These are phyloP conservation scores for Pachyramphus minor DNA, from an alignment of 2,113 vertebrate species.

Conservation along the genomic window DNA sequence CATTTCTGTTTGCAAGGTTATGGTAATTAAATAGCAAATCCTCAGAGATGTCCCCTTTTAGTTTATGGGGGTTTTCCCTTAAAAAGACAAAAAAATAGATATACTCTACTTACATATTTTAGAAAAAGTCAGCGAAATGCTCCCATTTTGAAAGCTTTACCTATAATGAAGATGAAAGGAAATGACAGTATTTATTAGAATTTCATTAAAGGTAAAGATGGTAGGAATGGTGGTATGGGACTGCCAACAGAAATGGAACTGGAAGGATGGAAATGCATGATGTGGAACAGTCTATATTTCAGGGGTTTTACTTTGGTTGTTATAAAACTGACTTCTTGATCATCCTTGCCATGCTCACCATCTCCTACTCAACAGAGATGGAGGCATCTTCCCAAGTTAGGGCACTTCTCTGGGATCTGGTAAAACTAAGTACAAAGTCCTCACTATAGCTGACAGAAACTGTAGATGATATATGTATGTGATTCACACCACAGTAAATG, in stretches of 20 bases:
- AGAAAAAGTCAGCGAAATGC: not conserved
- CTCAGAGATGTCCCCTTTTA: not conserved
- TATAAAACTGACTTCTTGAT: not conserved
- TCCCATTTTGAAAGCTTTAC: not conserved
- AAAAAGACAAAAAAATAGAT: not conserved
- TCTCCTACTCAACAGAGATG: not conserved
- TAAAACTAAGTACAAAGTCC: not conserved
- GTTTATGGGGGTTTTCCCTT: accelerated
- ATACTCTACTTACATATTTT: not conserved
- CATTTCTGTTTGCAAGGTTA: not conserved
- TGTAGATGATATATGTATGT: accelerated
- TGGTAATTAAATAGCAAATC: not conserved
- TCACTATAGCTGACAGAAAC: not conserved
- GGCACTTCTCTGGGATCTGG: not conserved
- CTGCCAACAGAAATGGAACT: not conserved
- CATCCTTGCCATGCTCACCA: not conserved
- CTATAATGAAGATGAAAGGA: not conserved
- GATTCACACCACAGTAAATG: not conserved
- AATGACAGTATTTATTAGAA: not conserved
- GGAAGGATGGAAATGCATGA: not conserved
- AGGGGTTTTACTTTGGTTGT: not conserved
- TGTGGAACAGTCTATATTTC: not conserved
- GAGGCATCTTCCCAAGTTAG: not conserved
- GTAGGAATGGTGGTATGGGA: not conserved
- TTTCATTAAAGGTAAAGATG: not conserved